These are phyloP conservation scores for Gambusia holbrooki DNA, from an alignment of 2,113 vertebrate genomes.

Conservation along the genomic window DNA sequence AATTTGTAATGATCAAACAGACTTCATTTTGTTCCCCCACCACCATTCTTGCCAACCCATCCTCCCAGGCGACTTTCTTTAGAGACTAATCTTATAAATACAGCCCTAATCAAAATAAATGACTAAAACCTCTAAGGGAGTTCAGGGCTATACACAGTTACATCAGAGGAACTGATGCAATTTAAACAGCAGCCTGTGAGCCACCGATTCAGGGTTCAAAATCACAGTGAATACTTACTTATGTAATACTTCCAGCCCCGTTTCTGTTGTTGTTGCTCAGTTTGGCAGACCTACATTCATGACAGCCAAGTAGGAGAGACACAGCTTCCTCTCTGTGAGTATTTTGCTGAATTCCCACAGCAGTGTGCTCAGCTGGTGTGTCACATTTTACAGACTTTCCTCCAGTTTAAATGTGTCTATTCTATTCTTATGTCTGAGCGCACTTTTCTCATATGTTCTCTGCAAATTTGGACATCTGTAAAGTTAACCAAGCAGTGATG, in stretches of 20 bases:
- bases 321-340: conserved; percentile 43
- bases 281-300: conserved; percentile 69
- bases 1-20: conserved; percentile 79
- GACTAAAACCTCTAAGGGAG: conserved; percentile 72
- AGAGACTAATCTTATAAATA: conserved; percentile 77
- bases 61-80: conserved; percentile 71
- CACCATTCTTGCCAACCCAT: conserved; percentile 50
- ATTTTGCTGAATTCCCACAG: conserved; percentile 50
- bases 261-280: conserved; percentile 39
- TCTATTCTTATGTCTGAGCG: conserved; percentile 7
- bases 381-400: conserved; percentile 38
- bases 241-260: conserved; percentile 57
- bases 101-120: conserved; percentile 81
- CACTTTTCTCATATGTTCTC: background rate
- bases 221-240: conserved; percentile 60
- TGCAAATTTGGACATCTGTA: background rate
- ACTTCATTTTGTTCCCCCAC: conserved; percentile 67
- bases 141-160: conserved; percentile 69
- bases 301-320: conserved; percentile 62
- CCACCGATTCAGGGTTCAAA: conserved; percentile 49
- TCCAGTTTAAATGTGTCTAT: conserved; percentile 38
- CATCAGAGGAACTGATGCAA: conserved; percentile 75
- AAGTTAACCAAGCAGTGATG: background rate
- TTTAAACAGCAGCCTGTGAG: conserved; percentile 67
- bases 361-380: conserved; percentile 26